These are phyloP conservation scores for Falco naumanni DNA, from an alignment of 2,797 vertebrate species.

Conservation along the genomic window DNA sequence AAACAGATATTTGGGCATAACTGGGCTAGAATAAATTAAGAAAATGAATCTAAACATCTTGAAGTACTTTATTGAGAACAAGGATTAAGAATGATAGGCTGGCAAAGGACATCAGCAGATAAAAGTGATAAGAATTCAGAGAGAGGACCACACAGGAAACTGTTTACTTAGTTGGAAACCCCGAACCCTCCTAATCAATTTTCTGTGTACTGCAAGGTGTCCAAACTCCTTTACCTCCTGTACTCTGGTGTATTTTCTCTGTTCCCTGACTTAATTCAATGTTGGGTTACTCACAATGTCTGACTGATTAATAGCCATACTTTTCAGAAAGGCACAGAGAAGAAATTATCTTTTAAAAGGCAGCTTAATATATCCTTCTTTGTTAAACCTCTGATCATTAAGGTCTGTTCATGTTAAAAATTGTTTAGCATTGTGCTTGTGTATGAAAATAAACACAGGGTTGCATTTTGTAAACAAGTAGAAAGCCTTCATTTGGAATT, in stretches of 20 bases:
- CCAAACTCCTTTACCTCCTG: neutral
- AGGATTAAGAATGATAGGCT: neutral
- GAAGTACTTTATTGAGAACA: neutral
- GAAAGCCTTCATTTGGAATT: neutral
- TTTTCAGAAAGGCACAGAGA: neutral
- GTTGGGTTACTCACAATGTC: neutral
- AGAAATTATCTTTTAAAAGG: slow-evolving; percentile 17
- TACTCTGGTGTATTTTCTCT: neutral
- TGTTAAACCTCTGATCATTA: neutral
- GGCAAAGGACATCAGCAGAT: neutral
- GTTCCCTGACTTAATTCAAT: neutral
- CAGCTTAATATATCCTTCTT: neutral
- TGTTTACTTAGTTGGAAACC: neutral
- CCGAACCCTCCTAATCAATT: neutral
- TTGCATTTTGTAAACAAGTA: neutral
- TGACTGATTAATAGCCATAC: neutral
- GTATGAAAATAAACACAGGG: neutral
- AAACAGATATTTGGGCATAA: neutral
- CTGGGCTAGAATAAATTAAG: neutral
- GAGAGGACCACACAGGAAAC: neutral
- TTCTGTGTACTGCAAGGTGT: neutral
- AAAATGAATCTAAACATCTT: neutral
- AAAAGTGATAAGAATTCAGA: neutral
- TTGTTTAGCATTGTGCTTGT: neutral
- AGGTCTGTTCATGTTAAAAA: neutral